A percentile compares a stretch with the other conserved stretches of the same genome.
phyloP scores from a whole-genome alignment of 2,888 invertebrate species.

The Elysia crispata region DNA sequence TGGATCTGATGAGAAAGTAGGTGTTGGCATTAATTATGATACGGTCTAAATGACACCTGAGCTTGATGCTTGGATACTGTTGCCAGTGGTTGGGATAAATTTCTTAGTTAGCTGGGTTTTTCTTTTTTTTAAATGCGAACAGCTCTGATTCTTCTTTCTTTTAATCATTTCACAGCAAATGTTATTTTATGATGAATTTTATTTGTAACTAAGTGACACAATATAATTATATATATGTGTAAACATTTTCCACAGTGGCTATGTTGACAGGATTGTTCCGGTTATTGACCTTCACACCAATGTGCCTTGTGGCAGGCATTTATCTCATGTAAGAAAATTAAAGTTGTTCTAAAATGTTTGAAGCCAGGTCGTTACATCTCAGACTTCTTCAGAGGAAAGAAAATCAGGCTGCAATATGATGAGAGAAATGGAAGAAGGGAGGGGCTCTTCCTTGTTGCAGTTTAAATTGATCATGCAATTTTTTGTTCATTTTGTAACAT shows the following conservation, averaged over 20 bases:
- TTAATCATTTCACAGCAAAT: not conserved
- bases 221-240: not conserved
- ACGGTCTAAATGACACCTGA: no score
- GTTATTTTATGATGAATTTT: not conserved
- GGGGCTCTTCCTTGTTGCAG: no score
- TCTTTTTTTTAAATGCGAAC: not conserved
- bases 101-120: no score
- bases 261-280: slow-evolving; percentile 48
- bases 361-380: not conserved
- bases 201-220: not conserved
- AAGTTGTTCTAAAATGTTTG: not conserved
- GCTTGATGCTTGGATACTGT: no score
- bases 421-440: no score
- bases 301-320: slow-evolving; percentile 53
- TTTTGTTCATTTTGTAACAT: slow-evolving; percentile 12
- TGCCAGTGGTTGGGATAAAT: no score
- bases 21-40: no score
- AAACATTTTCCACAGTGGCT: slow-evolving; percentile 42
- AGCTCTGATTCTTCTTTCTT: not conserved
- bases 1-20: no score
- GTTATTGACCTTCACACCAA: slow-evolving; percentile 48
- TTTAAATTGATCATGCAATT: no score
- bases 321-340: slow-evolving; percentile 47
- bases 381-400: no score
- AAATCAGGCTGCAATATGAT: no score